These are phyloP conservation scores for Hoplias malabaricus DNA, from an alignment of 2,113 vertebrate species.

Conservation along the genomic window DNA sequence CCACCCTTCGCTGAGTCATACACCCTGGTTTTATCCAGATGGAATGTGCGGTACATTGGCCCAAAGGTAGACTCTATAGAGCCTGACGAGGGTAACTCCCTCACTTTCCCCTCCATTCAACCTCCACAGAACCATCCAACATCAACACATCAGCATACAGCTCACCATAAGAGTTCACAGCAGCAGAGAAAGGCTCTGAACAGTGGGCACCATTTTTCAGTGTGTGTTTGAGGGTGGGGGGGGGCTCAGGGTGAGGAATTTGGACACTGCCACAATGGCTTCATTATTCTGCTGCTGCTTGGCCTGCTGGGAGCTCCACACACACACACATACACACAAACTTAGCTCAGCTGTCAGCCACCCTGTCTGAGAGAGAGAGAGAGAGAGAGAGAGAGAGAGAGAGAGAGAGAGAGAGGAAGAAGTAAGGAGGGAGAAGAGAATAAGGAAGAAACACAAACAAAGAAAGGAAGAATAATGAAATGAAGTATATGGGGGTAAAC, in stretches of 20 bases:
- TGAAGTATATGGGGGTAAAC: background rate
- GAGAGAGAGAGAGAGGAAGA: background rate
- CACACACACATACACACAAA: constrained; percentile 30
- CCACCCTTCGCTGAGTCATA: background rate
- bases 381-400: background rate
- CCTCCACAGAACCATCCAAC: constrained; percentile 44
- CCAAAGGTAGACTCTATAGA: constrained; percentile 23
- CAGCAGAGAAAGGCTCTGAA: constrained; percentile 38
- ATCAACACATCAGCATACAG: constrained; percentile 28
- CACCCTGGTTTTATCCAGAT: constrained; percentile 28
- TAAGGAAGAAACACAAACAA: background rate
- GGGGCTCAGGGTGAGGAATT: constrained; percentile 44
- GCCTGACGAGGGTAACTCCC: constrained; percentile 40
- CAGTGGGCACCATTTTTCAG: constrained; percentile 52
- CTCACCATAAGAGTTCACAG: constrained; percentile 23
- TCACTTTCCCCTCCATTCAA: constrained; percentile 37
- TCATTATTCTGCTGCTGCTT: constrained; percentile 54
- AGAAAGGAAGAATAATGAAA: background rate
- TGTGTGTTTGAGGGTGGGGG: too few species aligned
- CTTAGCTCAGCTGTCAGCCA: constrained; percentile 50
- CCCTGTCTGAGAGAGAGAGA: constrained; percentile 31
- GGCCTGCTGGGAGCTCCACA: constrained; percentile 32
- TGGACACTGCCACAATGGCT: constrained; percentile 53
- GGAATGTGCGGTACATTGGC: constrained; percentile 27
- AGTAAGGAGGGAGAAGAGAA: too few species aligned